These are phyloP conservation scores for Hylomyscus alleni DNA, from an alignment of 2,797 vertebrate genomes.

Conservation along the genomic window DNA sequence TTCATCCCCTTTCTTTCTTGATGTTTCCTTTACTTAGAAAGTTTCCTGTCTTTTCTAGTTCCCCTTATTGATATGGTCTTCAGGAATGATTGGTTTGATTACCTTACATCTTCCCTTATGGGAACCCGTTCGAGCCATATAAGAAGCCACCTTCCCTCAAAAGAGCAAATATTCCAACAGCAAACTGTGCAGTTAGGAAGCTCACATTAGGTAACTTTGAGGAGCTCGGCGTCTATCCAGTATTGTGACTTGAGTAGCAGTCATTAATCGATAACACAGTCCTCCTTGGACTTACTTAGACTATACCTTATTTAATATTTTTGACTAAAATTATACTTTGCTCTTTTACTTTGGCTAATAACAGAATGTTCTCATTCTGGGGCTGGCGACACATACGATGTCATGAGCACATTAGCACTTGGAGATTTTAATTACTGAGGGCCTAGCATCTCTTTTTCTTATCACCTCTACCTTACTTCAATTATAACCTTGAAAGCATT, in stretches of 20 bases:
- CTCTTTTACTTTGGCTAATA: conserved; percentile 57
- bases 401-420: not conserved
- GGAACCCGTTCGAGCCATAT: not conserved
- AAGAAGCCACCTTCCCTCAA: conserved; percentile 32
- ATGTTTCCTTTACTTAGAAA: conserved; percentile 39
- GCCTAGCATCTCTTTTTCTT: conserved; percentile 7
- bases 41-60: not conserved
- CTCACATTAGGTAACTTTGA: conserved; percentile 63
- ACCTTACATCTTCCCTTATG: conserved; percentile 19
- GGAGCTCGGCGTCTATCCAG: not conserved
- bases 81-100: conserved; percentile 44
- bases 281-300: conserved; percentile 46
- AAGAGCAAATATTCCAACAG: conserved; percentile 49
- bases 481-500: not conserved
- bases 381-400: conserved; percentile 12
- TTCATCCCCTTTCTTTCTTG: not conserved
- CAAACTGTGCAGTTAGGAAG: conserved; percentile 55
- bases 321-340: conserved; percentile 62
- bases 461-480: conserved; percentile 35
- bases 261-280: conserved; percentile 64
- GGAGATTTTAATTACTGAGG: conserved; percentile 55
- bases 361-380: conserved; percentile 32
- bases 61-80: not conserved
- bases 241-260: not conserved
- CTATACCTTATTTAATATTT: conserved; percentile 37